Evolutionary conservation across 2,888 invertebrate species (phyloP).

Genomic region (Cosmia pyralina): DNA sequence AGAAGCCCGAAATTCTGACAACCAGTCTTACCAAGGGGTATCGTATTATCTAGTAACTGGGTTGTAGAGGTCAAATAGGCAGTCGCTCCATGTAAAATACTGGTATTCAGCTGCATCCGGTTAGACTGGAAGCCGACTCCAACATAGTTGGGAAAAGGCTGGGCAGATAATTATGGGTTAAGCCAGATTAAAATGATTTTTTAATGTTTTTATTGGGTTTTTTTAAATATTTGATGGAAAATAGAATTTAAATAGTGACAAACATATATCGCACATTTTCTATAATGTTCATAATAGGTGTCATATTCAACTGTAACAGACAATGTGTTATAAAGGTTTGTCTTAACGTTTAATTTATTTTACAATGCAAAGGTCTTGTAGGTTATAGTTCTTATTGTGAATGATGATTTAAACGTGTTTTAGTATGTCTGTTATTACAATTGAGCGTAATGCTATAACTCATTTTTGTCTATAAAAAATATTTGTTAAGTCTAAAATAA

Average conservation of each 20-base stretch:
- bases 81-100: no score
- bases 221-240: background rate
- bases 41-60: no score
- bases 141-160: no score
- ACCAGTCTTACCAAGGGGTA: no score
- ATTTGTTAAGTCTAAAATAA: no score
- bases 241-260: background rate
- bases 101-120: no score
- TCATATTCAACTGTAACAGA: constrained; percentile 9
- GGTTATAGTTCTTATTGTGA: constrained; percentile 1
- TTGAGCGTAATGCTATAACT: no score
- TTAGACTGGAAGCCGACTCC: no score
- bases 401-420: background rate
- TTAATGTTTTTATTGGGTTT: background rate
- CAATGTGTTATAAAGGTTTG: constrained; percentile 6
- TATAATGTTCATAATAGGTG: background rate
- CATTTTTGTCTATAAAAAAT: background rate
- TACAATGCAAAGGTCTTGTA: background rate
- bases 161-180: no score
- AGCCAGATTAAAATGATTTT: no score
- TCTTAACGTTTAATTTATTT: constrained; percentile 11
- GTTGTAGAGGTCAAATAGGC: no score
- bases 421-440: background rate
- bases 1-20: no score
- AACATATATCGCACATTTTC: background rate